Evolutionary conservation across 2,113 vertebrate species (phyloP).

Genomic region (Thamnaconus septentrionalis): DNA sequence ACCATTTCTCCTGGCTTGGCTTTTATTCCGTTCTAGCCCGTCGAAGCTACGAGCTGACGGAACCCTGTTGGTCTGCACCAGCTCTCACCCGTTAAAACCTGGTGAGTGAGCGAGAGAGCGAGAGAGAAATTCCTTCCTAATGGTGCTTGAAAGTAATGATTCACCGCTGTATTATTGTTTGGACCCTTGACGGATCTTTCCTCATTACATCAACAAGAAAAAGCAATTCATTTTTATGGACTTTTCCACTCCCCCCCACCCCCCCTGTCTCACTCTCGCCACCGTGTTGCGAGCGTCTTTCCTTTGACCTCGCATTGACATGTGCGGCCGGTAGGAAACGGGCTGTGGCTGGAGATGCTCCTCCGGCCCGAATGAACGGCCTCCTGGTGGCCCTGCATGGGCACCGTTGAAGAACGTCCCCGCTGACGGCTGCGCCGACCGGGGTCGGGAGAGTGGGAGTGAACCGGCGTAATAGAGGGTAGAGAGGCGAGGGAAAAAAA

Average conservation of each 20-base stretch:
- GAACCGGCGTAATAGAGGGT: slow-evolving; percentile 67
- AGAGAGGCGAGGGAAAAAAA: no score
- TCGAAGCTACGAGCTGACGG: slow-evolving; percentile 32
- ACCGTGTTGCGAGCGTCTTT: neutral
- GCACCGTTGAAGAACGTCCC: slow-evolving; percentile 45
- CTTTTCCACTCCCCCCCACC: no score
- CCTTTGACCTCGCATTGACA: slow-evolving; percentile 29
- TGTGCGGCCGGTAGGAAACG: slow-evolving; percentile 41
- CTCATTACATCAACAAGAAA: slow-evolving; percentile 52
- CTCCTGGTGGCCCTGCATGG: slow-evolving; percentile 38
- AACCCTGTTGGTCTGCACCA: slow-evolving; percentile 29
- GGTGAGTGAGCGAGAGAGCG: neutral
- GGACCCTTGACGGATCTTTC: slow-evolving; percentile 46
- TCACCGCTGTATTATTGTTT: slow-evolving; percentile 58
- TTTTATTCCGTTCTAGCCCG: slow-evolving; percentile 8
- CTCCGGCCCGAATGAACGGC: slow-evolving; percentile 58
- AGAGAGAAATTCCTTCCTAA: slow-evolving; percentile 62
- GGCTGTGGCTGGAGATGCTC: slow-evolving; percentile 54
- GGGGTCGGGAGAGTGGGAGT: slow-evolving; percentile 61
- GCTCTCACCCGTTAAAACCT: slow-evolving; percentile 47
- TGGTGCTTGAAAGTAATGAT: slow-evolving; percentile 59
- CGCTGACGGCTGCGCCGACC: slow-evolving; percentile 53
- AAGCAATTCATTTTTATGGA: slow-evolving; percentile 4
- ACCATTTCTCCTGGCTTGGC: slow-evolving; percentile 7
- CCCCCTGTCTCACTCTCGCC: neutral